Base-by-base conservation (phyloP, 2,888 invertebrate genomes). In the Coecobrya sp. region DNA sequence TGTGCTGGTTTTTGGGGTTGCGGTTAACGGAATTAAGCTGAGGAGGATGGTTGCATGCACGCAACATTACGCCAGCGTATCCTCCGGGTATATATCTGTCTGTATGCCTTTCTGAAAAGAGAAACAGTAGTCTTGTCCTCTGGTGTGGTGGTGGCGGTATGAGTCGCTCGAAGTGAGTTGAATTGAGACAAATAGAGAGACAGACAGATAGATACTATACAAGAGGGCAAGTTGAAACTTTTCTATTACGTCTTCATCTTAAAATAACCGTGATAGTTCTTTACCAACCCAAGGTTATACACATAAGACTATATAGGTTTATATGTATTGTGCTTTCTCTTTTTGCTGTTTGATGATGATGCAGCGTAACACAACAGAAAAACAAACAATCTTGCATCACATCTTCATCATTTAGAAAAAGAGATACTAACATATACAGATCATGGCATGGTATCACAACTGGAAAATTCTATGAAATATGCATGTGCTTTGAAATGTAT, bases 31-130 rank as follows among this genome's bases (percentile, higher is more conserved):
- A 87, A 86, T 86, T 86, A 73, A 86, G 73, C 73, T 73, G 62
- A 45, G 79, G 30, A 86, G 86, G 55, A 86, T 86, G 52, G 27
- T 30, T 87, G 79, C 65, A 87, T 68, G 87, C 79, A 79, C 49
- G 87, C 76, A 87, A 87, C 87, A 87, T 87, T 87, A 87, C 87
- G 79, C 79, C 70, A 65, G 62, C 25, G n/a, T 87, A 79, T 87
- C 79, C 79, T 79, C 65, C 76, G 87, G 79, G 87, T 76, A n/a
- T n/a, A n/a, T n/a, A 42, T 79, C 87, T 87, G 19, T 45, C 76
- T 65, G 36, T 68, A 68, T 68, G 68, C 30, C 30, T 68, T 68
- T 68, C 68, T 27, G 68, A 16, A 30, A 27, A 65, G 68, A 16
- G 30, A 68, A n/a, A 30, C 49, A 13, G 45, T 36, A 22, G 45